These are phyloP conservation scores for Esperia sulphurella DNA, from an alignment of 2,888 invertebrate species.

Conservation along the genomic window DNA sequence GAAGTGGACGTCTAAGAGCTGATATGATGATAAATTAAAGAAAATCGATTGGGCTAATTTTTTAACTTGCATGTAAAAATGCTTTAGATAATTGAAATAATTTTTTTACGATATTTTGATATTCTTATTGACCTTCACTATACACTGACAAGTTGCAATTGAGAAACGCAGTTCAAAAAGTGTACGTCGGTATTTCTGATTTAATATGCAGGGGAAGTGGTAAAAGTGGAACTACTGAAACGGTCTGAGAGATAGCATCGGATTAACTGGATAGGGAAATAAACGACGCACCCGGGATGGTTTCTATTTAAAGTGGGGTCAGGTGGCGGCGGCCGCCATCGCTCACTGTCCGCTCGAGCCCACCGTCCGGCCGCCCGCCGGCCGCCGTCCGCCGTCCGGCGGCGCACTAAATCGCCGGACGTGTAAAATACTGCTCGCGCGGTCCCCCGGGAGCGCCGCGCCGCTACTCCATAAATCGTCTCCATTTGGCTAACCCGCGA, in stretches of 20 bases:
- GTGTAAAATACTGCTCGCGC: conserved; percentile 34
- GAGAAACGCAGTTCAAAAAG: no score
- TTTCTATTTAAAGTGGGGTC: conserved; percentile 49
- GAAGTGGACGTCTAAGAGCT: no score
- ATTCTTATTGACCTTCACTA: no score
- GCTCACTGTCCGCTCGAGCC: conserved; percentile 25
- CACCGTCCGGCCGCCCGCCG: not conserved
- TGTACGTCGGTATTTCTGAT: no score
- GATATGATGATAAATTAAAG: no score
- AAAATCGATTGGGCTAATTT: no score
- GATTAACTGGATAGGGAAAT: conserved; percentile 57
- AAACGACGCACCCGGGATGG: conserved; percentile 40
- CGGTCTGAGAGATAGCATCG: conserved; percentile 63
- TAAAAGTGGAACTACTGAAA: not conserved
- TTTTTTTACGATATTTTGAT: no score
- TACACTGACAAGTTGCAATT: no score
- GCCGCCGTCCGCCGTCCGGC: no score
- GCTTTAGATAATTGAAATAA: no score
- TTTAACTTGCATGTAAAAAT: no score
- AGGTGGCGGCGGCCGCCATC: conserved; percentile 24
- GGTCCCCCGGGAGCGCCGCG: conserved; percentile 23
- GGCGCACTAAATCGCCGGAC: conserved; percentile 48
- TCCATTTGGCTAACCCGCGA: conserved; percentile 73
- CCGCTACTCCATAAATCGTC: conserved; percentile 66
- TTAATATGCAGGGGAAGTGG: no score